These are phyloP conservation scores for Carassius carassius DNA, from an alignment of 2,113 vertebrate species.

Conservation along the genomic window DNA sequence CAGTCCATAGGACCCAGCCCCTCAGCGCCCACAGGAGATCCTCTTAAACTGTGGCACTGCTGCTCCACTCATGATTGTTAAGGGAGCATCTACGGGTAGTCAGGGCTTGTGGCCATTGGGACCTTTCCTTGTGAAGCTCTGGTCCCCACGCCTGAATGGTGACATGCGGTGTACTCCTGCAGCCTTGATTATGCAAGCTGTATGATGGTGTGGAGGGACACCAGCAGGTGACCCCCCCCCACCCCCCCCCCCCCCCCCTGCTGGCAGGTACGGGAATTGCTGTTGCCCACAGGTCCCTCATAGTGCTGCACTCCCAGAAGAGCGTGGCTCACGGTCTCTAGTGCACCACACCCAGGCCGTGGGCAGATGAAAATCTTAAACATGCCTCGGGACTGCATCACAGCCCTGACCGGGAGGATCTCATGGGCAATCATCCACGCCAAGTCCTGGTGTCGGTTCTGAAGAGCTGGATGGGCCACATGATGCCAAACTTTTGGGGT, in stretches of 20 bases:
- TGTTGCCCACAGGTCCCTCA: background rate
- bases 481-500: background rate
- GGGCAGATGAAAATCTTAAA: background rate
- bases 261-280: background rate
- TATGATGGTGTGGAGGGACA: background rate
- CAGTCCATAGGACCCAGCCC: background rate
- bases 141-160: background rate
- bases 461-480: background rate
- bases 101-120: background rate
- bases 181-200: background rate
- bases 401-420: background rate
- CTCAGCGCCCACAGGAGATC: background rate
- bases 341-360: background rate
- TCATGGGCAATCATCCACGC: constrained; percentile 12
- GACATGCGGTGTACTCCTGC: background rate
- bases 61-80: background rate
- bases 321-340: too few relatives aligned
- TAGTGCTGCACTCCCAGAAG: background rate
- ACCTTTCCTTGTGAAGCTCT: background rate
- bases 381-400: background rate
- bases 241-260: constrained; percentile 8
- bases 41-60: background rate
- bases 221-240: background rate
- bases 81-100: background rate
- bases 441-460: constrained; percentile 9